Evolutionary conservation across 2,797 vertebrate species (phyloP), one percentile per base, ranked within the genome.

Genomic region (Naso thynnoides): DNA sequence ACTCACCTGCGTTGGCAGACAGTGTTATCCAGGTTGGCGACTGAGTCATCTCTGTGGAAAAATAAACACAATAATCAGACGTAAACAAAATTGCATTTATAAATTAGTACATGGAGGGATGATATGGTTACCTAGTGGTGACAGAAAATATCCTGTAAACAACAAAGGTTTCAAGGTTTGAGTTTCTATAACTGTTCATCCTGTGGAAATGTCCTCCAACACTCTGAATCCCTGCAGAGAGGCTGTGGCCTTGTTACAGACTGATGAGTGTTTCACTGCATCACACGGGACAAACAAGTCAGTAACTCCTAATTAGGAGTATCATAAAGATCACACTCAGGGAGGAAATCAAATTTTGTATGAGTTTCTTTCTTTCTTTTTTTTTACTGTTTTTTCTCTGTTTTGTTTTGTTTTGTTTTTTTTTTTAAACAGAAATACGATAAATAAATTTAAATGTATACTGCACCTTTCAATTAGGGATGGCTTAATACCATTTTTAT

Each of bases 1-100:
- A 26, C 78, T 91, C 82, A 95, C 95, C 93, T 95, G 52, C 73
- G 88, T 26, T 31, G 52, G 69, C 79, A 87, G 38, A 91, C 66
- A 0, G 67, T 67, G 50, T 87, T 91, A 49, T 94, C 92, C 70
- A 84, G 68, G 66, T 84, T 89, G 64, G 70, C 24, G 7, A 83
- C 5, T 0, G 59, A 65, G 57, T 94, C 91, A 1, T 93, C 92
- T 72, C 94, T 95, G 81, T 47, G 42, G 53, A 88, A 83, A 82
- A 50, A 38, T 38, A 72, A 72, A 82, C 39, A 76, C 27, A 74
- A 18, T 6, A 3, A 27, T 79, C 55, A 78, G 9, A 55, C 24
- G 18, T 63, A 19, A 53, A 19, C 6, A 29, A n/a, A 11, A 47
- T 21, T 47, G 62, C 50, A 71, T 18, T 24, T 26, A 39, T 23